Evolutionary conservation across 1,140 invertebrate species (phyloP), one percentile per base, ranked within the genome.

Genomic region (Drosophila elegans): DNA sequence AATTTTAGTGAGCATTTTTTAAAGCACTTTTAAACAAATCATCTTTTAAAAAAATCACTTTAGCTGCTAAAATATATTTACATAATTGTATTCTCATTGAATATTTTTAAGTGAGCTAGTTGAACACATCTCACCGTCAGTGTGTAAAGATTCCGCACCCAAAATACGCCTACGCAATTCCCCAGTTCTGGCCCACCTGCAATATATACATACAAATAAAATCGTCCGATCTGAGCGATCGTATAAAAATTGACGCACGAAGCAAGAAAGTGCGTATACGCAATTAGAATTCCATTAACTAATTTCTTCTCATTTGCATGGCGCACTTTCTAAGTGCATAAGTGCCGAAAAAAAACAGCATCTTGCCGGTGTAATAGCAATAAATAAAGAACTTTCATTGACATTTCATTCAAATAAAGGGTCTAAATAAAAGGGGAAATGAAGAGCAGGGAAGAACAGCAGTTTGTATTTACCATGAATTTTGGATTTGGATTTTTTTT

Each of bases 371-470:
- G 29, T 12, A 44, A 36, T 44, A 39, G 12, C 27, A 46, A 64
- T 56, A 56, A 78, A 53, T 71, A 57, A 74, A 74, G 67, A 86
- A 78, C 66, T 78, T 84, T 74, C 81, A 74, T 69, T 60, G 56
- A 60, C 49, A 64, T 51, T 54, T 48, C 16, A 12, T 52, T 32
- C 5, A 16, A 10, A 34, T 34, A 32, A 32, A 9, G 46, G 46
- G 46, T 48, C 45, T 27, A n/a, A 29, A 48, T n/a, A 13, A 48
- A 29, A 3, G 25, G 46, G 46, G 27, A 3, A 4, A 48, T 27
- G 5, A 12, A 46, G 10, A 25, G n/a, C 6, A 9, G n/a, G 7
- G 29, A 51, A 51, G 48, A 51, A 32, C 29, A 63, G 60, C 49
- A 39, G 38, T 32, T 32, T 39, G 10, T 63, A 57, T 55, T 74